Evolutionary conservation across 2,888 invertebrate genomes (phyloP), one percentile per base, ranked within the genome.

Genomic region (Limenitis camilla): DNA sequence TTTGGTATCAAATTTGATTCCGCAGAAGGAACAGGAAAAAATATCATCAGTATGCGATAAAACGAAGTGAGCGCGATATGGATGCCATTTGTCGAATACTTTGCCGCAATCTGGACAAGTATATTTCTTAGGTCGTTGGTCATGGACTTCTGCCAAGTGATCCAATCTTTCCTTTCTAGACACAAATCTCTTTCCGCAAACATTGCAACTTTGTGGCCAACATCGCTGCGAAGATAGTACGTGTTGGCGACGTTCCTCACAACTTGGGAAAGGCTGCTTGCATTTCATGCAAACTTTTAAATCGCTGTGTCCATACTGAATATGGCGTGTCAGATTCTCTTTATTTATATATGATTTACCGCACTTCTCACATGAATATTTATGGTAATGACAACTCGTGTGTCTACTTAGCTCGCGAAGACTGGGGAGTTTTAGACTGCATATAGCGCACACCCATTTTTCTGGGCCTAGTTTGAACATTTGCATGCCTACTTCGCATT

Each of bases 1-100:
- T 50, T 84, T 84, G 0, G 72, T 72, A 42, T 76, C 80, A 55
- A 88, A 89, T 56, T 81, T 82, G 0, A 76, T 68, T 0, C 73
- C 73, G 55, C 83, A 83, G 49, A 67, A 69, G 0, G 71, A 62
- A 42, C 83, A 83, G 0, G 65, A 44, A 31, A 63, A 70, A 32
- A 68, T 69, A 31, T 76, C 69, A 4, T 72, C 63, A 0, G 81
- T 76, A 45, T 83, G 83, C 0, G 64, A 61, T 1, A 72, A 65
- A 35, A 71, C 65, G 36, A 80, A 83, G 60, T 83, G 83, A 0
- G 63, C 55, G 6, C 71, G 63, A 4, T 76, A 71, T 2, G 60
- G 63, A 3, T 63, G 61, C 35, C 71, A 69, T 4, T 67, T 71
- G 2, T 67, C 63, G 31, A 78, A 81, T 0, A 68, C 61, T 8